Percentiles rank a stretch among this genome's conserved stretches.
These are phyloP conservation scores for Exephanes ischioxanthus DNA, from an alignment of 2,888 invertebrate genomes.

Conservation along the genomic window DNA sequence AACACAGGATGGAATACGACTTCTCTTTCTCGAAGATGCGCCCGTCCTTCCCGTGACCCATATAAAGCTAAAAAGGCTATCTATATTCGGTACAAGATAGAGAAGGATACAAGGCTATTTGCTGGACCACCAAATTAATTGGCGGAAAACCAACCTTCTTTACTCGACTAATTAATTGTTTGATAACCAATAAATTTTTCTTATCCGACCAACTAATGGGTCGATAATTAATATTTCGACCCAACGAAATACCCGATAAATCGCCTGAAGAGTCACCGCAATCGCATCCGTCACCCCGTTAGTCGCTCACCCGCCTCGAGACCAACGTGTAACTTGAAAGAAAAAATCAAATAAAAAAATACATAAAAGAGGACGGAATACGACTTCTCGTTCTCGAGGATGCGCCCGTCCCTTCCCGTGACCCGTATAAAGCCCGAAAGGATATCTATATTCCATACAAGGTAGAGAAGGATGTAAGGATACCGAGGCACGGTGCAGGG, in stretches of 20 bases:
- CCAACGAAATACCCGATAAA: too few species aligned
- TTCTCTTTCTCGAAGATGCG: slow-evolving; percentile 36
- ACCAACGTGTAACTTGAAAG: neutral
- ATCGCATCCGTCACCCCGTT: too few species aligned
- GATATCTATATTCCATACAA: slow-evolving; percentile 25
- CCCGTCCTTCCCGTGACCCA: slow-evolving; percentile 38
- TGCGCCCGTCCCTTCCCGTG: slow-evolving; percentile 37
- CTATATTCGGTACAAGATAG: neutral
- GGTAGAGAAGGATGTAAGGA: slow-evolving; percentile 7
- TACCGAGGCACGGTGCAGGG: slow-evolving; percentile 17
- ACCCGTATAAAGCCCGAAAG: slow-evolving; percentile 47
- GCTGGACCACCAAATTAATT: too few species aligned
- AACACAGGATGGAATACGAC: slow-evolving; percentile 4
- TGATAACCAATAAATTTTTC: neutral
- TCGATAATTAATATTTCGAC: neutral
- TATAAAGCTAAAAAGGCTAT: slow-evolving; percentile 38
- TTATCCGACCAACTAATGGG: neutral
- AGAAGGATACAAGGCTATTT: neutral
- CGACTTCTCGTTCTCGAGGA: slow-evolving; percentile 32
- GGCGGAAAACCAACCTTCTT: too few species aligned
- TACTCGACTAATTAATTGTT: neutral
- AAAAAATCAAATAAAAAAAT: neutral
- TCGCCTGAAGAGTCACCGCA: too few species aligned
- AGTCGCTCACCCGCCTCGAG: too few species aligned
- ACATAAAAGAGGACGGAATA: neutral